These are phyloP conservation scores for Stegodyphus mimosarum DNA, from an alignment of 1,140 invertebrate genomes.

Conservation along the genomic window DNA sequence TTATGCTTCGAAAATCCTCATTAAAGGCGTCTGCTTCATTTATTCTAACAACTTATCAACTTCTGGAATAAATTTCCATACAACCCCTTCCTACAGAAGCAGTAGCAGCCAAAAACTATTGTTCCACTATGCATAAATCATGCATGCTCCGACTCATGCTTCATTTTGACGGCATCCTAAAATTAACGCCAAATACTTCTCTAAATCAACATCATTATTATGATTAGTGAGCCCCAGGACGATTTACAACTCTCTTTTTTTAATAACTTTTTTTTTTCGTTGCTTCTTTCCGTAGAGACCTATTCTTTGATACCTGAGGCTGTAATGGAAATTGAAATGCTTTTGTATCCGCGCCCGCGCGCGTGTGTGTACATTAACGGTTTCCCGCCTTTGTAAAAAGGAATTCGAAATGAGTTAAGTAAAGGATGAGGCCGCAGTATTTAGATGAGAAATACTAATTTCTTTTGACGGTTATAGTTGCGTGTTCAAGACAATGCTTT, in stretches of 20 bases:
- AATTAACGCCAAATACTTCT: constrained; percentile 55
- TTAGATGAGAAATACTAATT: no score
- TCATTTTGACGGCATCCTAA: constrained; percentile 6
- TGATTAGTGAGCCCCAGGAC: constrained; percentile 44
- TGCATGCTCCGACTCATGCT: constrained; percentile 13
- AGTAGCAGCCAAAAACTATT: constrained; percentile 68
- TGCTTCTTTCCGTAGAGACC: no score
- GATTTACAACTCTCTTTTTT: constrained; percentile 6
- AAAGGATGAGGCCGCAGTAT: no score
- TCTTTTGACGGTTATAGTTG: no score
- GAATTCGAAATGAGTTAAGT: no score
- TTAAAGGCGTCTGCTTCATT: no score
- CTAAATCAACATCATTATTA: constrained; percentile 55
- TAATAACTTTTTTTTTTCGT: not conserved
- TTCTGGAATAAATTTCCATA: constrained; percentile 71
- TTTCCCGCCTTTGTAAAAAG: not conserved
- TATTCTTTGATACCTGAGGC: constrained; percentile 1
- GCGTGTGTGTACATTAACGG: constrained; percentile 16
- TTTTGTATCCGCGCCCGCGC: not conserved
- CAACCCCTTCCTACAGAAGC: constrained; percentile 77
- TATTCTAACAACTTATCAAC: no score
- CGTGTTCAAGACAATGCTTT: no score
- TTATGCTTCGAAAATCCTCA: no score
- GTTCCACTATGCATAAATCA: constrained; percentile 37
- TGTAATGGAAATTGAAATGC: constrained; percentile 33